Evolutionary conservation across 2,113 vertebrate genomes (phyloP).

Genomic region (Neomonachus schauinslandi): DNA sequence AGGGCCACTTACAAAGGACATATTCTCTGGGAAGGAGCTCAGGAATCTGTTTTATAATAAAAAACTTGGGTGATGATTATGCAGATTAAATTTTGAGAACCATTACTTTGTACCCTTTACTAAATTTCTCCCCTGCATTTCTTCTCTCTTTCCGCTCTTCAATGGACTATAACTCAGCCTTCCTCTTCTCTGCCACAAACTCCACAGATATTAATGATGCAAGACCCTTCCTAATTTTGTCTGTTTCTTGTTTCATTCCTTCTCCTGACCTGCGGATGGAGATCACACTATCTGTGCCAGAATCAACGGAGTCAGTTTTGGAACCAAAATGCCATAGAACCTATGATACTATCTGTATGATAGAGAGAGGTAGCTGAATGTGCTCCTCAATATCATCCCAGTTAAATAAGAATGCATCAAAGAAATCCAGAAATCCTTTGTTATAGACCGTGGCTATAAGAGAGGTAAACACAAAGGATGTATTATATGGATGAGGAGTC

Average conservation of each 20-base stretch:
- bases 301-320: background rate
- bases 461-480: no score
- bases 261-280: background rate
- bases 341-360: background rate
- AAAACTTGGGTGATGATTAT: background rate
- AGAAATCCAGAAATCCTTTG: background rate
- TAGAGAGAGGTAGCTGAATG: background rate
- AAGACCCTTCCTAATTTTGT: background rate
- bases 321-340: background rate
- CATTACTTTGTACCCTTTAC: background rate
- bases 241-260: background rate
- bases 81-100: background rate
- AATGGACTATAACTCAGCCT: background rate
- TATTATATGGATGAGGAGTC: background rate
- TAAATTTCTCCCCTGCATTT: background rate
- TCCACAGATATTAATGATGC: background rate
- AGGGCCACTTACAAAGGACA: background rate
- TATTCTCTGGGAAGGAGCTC: background rate
- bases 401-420: background rate
- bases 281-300: background rate
- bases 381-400: background rate
- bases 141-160: background rate
- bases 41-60: background rate
- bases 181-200: background rate
- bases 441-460: fast-evolving